Conservation (phyloP, 2,113 vertebrate genomes). For the Grallaria varia region DNA sequence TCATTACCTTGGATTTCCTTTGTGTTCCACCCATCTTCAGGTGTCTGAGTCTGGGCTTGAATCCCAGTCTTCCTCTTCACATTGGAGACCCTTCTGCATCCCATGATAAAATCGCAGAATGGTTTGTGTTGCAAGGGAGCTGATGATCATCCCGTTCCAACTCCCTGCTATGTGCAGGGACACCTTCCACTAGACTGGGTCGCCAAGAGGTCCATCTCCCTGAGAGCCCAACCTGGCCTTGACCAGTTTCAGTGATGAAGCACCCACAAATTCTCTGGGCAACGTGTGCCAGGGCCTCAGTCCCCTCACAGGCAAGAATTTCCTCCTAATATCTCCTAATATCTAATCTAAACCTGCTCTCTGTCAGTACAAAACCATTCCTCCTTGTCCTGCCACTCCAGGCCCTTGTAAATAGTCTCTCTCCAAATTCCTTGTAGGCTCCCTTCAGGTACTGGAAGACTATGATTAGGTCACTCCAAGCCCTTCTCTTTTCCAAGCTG, state of each 20-base stretch:
- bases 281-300: neutral
- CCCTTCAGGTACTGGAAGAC: neutral
- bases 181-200: fast-evolving
- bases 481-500: neutral
- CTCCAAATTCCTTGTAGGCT: neutral
- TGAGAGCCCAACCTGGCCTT: neutral
- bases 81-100: neutral
- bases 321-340: neutral
- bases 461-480: neutral
- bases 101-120: neutral
- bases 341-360: too few relatives aligned
- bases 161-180: neutral
- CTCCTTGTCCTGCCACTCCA: neutral
- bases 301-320: neutral
- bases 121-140: neutral
- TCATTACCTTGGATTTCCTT: neutral
- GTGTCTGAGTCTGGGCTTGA: neutral
- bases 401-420: neutral
- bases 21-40: neutral
- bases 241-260: neutral
- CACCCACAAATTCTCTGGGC: neutral
- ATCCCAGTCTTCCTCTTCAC: neutral
- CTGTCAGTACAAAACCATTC: neutral
- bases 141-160: neutral
- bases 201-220: neutral